A percentile compares a stretch with the other conserved stretches of the same genome.
These are phyloP conservation scores for Eptatretus atami DNA, from an alignment of 2,797 vertebrate genomes.

Conservation along the genomic window DNA sequence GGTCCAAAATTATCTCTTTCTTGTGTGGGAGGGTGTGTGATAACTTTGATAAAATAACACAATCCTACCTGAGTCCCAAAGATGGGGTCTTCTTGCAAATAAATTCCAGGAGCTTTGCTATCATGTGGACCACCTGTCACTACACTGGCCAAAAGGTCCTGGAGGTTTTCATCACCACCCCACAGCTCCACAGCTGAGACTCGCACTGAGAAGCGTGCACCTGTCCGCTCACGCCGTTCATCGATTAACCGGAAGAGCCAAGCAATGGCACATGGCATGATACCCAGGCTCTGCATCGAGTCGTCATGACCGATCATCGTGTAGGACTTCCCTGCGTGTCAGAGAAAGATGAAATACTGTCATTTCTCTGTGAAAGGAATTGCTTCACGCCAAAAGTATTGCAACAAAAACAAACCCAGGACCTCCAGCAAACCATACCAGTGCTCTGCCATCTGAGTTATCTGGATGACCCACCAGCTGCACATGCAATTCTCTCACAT, in stretches of 20 bases:
- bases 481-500: too few relatives aligned
- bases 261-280: constrained; percentile 79
- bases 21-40: too few relatives aligned
- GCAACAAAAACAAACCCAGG: too few relatives aligned
- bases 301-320: constrained; percentile 78
- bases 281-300: constrained; percentile 41
- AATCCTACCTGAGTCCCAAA: constrained; percentile 45
- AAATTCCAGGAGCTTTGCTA: constrained; percentile 44
- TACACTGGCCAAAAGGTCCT: constrained; percentile 54
- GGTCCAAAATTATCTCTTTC: too few relatives aligned
- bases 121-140: constrained; percentile 24
- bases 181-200: constrained; percentile 79
- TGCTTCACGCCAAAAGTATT: too few relatives aligned
- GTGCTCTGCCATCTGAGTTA: too few relatives aligned
- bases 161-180: constrained; percentile 59
- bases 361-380: too few relatives aligned
- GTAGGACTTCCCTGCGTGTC: constrained; percentile 46
- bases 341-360: not conserved
- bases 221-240: constrained; percentile 61
- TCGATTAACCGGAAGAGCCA: constrained; percentile 89
- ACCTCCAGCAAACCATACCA: too few relatives aligned
- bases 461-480: too few relatives aligned
- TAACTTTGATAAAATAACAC: too few relatives aligned
- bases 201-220: constrained; percentile 56
- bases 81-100: constrained; percentile 54